Percentiles rank a stretch among this genome's conserved stretches.
phyloP scores from a whole-genome alignment of 2,888 invertebrate species.

The Agrilus cyanescens region DNA sequence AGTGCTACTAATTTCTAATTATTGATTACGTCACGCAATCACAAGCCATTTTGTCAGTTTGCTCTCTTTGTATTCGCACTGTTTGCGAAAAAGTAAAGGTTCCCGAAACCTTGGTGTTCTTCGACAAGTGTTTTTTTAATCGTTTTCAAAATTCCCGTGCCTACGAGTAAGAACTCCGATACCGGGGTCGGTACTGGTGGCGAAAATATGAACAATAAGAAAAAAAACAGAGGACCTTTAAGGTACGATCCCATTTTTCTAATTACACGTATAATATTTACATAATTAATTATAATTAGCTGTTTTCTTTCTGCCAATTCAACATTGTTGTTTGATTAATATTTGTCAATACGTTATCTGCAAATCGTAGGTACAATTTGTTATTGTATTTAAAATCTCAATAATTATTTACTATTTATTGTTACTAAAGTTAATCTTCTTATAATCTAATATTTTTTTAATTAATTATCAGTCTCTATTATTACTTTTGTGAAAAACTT shows the following conservation, averaged over 20 bases:
- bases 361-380: too few species aligned
- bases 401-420: too few species aligned
- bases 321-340: neutral
- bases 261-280: neutral
- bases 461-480: too few species aligned
- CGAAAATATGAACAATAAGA: conserved; percentile 67
- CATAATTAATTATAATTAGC: neutral
- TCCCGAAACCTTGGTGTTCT: conserved; percentile 22
- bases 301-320: neutral
- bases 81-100: conserved; percentile 19
- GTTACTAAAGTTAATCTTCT: too few species aligned
- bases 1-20: conserved; percentile 21
- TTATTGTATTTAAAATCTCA: too few species aligned
- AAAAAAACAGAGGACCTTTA: conserved; percentile 70
- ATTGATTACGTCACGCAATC: conserved; percentile 32
- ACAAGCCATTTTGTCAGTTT: conserved; percentile 35
- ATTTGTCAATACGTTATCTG: too few species aligned
- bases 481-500: too few species aligned
- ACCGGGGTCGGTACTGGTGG: conserved; percentile 62
- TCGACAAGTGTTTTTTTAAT: conserved; percentile 14
- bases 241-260: conserved; percentile 41
- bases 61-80: conserved; percentile 25
- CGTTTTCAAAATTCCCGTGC: conserved; percentile 69
- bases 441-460: too few species aligned
- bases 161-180: conserved; percentile 69